phyloP scores from a whole-genome alignment of 2,797 vertebrate genomes.

The Sciurus carolinensis region DNA sequence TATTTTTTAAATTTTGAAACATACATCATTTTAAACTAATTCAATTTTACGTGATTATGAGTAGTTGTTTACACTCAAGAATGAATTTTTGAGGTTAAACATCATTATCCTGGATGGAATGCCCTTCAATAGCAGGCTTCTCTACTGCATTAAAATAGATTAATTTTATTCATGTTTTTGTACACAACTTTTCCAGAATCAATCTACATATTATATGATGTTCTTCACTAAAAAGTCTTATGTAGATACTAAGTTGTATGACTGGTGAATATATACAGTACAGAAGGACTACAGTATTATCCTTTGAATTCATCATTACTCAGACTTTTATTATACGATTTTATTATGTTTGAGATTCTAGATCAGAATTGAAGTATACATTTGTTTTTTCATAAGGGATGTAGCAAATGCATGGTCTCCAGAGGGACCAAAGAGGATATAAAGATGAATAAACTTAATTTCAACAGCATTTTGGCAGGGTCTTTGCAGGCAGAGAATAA shows the following conservation, averaged over 20 bases:
- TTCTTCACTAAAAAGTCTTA: constrained; percentile 2
- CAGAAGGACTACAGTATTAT: not conserved
- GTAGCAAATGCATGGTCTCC: constrained; percentile 20
- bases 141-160: constrained; percentile 33
- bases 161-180: constrained; percentile 40
- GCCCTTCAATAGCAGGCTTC: not conserved
- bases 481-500: not conserved
- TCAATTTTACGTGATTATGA: constrained; percentile 20
- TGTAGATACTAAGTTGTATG: not conserved
- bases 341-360: constrained; percentile 67
- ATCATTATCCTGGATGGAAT: constrained; percentile 35
- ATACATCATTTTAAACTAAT: constrained; percentile 53
- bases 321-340: not conserved
- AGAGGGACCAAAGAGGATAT: constrained; percentile 9
- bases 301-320: constrained; percentile 29
- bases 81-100: constrained; percentile 51
- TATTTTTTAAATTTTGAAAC: constrained; percentile 34
- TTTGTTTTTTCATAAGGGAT: constrained; percentile 41
- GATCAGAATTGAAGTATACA: not conserved
- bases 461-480: constrained; percentile 43
- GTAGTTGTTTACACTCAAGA: constrained; percentile 53
- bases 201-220: not conserved
- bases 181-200: constrained; percentile 1
- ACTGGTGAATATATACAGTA: not conserved
- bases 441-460: constrained; percentile 63